A percentile compares a stretch with the other conserved stretches of the same genome.
Conservation (phyloP, 2,888 invertebrate genomes). For the Psylliodes chrysocephalus region DNA sequence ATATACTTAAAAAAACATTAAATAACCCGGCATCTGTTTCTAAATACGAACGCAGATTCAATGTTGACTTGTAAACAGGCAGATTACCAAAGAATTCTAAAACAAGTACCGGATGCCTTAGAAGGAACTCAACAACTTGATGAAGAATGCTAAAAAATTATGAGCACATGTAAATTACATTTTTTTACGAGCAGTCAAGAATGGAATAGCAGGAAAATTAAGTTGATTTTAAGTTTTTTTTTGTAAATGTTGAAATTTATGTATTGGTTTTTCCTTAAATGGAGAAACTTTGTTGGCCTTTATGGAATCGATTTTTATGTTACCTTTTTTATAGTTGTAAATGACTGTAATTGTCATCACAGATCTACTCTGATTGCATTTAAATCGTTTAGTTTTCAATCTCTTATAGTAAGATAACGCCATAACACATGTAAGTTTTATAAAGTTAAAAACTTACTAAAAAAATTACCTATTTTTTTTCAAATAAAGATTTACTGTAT, state of each 20-base stretch:
- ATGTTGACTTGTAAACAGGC: slow-evolving; percentile 4
- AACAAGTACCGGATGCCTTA: slow-evolving; percentile 12
- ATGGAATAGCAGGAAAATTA: slow-evolving; percentile 2
- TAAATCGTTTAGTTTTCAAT: no score
- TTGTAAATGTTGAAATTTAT: not conserved
- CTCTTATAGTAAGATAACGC: no score
- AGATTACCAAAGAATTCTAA: slow-evolving; percentile 3
- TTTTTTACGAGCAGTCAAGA: not conserved
- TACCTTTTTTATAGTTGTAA: no score
- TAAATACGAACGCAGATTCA: not conserved
- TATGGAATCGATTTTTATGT: not conserved
- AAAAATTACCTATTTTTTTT: no score
- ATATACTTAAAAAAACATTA: no score
- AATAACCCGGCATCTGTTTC: not conserved
- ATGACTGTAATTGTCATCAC: no score
- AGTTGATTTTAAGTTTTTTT: not conserved
- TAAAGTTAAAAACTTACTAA: no score
- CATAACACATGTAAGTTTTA: no score
- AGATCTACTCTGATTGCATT: no score
- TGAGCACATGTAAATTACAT: slow-evolving; percentile 5
- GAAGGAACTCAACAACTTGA: not conserved
- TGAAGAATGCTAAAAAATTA: slow-evolving; percentile 4
- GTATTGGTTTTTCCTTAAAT: not conserved
- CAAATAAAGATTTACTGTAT: no score
- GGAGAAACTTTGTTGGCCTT: not conserved